Evolutionary conservation across 2,888 invertebrate species (phyloP), one percentile per base, ranked within the genome.

Genomic region (Melinaea menophilus): DNA sequence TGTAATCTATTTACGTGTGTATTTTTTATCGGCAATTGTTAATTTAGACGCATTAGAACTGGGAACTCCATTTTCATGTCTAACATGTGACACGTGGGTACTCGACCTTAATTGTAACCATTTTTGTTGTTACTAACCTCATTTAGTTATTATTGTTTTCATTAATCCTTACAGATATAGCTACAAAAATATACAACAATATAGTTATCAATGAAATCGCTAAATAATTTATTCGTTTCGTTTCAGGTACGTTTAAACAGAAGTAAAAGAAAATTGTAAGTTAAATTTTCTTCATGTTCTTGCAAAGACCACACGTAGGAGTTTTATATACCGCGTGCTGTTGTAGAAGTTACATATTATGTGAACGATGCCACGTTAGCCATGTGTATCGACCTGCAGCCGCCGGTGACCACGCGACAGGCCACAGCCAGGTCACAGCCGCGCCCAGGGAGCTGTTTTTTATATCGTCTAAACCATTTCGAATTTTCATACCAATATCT

Each of bases 391-490:
- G 51, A 51, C 51, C 51, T 51, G 31, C 11, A 51, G 51, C 31
- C 31, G 31, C 51, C 31, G 31, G 51, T 51, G 51, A 11, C 51
- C 51, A 31, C 31, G 9, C 31, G 51, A 51, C 51, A 51, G 31
- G 51, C 31, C 31, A 31, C 51, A 51, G 51, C 51, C 51, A 51
- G 31, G 51, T 51, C 31, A 31, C 51, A 51, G 51, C 51, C 51
- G 31, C 51, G 31, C 51, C 51, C 51, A 31, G 31, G 9, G 7
- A 9, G n/a, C 22, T 11, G 9, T 31, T 51, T 51, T 51, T 11
- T 5, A 51, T 31, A 11, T 22, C 31, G n/a, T 41, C 9, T 9
- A 9, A 41, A 11, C 41, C 9, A 9, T 41, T 41, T 41, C 9
- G 41, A 9, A 41, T 5, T 41, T 41, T 41, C 9, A 41, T 37